These are phyloP conservation scores for Tauraco erythrolophus DNA, from an alignment of 2,113 vertebrate genomes.

Conservation along the genomic window DNA sequence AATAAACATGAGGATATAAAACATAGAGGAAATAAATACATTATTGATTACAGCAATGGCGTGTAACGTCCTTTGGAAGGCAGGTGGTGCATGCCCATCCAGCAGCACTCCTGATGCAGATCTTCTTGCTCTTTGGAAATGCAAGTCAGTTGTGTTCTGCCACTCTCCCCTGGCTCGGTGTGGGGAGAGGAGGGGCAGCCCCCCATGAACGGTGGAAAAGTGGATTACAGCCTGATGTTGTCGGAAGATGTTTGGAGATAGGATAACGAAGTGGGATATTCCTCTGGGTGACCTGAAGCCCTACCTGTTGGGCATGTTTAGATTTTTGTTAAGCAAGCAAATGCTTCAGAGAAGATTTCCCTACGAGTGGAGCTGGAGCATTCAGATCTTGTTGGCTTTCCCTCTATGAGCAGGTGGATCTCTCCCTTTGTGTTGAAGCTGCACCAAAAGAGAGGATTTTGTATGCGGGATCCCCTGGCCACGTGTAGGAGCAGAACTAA, in stretches of 20 bases:
- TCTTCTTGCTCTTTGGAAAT: background rate
- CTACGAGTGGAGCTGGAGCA: background rate
- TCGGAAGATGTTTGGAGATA: background rate
- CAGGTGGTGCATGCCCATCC: background rate
- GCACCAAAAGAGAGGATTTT: background rate
- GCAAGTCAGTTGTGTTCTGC: background rate
- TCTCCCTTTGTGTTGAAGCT: too few species aligned
- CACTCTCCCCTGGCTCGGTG: fast-evolving
- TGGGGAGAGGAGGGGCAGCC: background rate
- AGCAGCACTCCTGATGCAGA: fast-evolving
- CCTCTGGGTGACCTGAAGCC: background rate
- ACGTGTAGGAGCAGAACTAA: background rate
- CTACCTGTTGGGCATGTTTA: background rate
- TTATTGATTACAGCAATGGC: slow-evolving; percentile 67
- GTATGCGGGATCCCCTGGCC: too few species aligned
- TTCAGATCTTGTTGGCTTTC: fast-evolving
- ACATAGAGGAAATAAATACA: slow-evolving; percentile 27
- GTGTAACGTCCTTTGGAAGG: slow-evolving; percentile 39
- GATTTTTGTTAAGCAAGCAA: background rate
- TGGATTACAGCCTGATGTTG: background rate
- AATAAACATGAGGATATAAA: slow-evolving; percentile 53
- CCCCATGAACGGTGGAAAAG: background rate
- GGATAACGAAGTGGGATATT: fast-evolving
- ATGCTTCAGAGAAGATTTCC: background rate
- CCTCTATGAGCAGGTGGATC: background rate